Evolutionary conservation across 2,797 vertebrate species (phyloP).

Genomic region (Apogon hyalosoma): DNA sequence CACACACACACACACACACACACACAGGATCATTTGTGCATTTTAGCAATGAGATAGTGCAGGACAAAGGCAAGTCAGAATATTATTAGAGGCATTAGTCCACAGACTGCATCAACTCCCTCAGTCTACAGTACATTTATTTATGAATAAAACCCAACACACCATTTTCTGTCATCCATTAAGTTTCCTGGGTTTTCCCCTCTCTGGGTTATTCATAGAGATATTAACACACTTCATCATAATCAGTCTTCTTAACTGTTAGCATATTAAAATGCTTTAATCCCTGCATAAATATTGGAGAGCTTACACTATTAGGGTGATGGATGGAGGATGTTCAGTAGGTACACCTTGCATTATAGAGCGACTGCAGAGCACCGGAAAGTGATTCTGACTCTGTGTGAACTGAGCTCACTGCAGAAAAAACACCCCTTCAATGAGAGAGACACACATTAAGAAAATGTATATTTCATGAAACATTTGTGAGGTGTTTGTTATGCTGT

Average conservation of each 20-base stretch:
- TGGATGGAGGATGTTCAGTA: conserved; percentile 45
- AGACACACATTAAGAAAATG: not conserved
- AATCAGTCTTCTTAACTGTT: conserved; percentile 66
- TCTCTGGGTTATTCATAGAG: conserved; percentile 30
- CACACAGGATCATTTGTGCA: conserved; percentile 15
- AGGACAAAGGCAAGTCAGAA: conserved; percentile 20
- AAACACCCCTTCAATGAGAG: not conserved
- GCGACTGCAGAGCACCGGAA: conserved; percentile 24
- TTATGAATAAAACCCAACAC: conserved; percentile 49
- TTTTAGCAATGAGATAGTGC: conserved; percentile 7
- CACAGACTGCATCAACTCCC: conserved; percentile 6
- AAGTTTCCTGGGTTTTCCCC: conserved; percentile 20
- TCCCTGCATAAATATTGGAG: conserved; percentile 66
- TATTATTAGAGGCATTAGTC: conserved; percentile 31
- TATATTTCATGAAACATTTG: no score
- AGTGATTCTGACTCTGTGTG: not conserved
- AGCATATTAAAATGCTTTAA: conserved; percentile 69
- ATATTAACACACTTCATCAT: conserved; percentile 67
- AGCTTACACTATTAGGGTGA: conserved; percentile 58
- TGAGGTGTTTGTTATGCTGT: not conserved
- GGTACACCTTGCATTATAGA: conserved; percentile 35
- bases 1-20: not conserved
- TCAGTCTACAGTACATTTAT: conserved; percentile 20
- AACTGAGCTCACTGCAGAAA: not conserved
- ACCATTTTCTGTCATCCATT: conserved; percentile 49